Evolutionary conservation across 2,797 vertebrate genomes (phyloP).

Genomic region (Arnoldichthys spilopterus): DNA sequence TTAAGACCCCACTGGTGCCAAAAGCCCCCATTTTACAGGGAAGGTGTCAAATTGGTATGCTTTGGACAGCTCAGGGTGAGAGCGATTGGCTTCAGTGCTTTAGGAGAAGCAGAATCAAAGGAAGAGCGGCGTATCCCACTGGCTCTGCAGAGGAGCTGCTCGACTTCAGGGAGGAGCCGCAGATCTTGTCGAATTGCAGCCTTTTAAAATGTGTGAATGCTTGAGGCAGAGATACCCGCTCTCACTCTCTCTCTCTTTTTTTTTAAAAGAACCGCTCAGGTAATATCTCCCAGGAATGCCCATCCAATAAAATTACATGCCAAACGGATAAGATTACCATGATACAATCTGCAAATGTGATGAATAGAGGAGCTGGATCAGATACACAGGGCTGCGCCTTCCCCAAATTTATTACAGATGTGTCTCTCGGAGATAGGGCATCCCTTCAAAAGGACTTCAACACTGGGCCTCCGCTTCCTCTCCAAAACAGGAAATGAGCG

Average conservation of each 20-base stretch:
- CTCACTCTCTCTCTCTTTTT: constrained; percentile 22
- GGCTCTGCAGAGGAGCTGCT: constrained; percentile 29
- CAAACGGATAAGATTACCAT: constrained; percentile 60
- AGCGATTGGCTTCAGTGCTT: constrained; percentile 58
- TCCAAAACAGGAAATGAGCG: constrained; percentile 62
- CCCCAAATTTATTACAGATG: constrained; percentile 63
- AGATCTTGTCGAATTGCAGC: constrained; percentile 45
- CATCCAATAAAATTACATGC: constrained; percentile 64
- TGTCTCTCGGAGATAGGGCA: constrained; percentile 55
- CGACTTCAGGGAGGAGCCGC: constrained; percentile 47
- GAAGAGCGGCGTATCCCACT: constrained; percentile 47
- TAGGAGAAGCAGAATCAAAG: constrained; percentile 55
- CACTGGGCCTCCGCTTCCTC: constrained; percentile 36
- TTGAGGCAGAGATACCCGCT: constrained; percentile 46
- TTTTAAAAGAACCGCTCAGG: constrained; percentile 49
- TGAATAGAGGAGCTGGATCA: constrained; percentile 62
- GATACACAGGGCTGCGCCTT: constrained; percentile 56
- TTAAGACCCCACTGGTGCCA: constrained; percentile 74
- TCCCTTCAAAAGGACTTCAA: constrained; percentile 43
- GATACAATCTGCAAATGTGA: constrained; percentile 65
- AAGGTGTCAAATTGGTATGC: constrained; percentile 59
- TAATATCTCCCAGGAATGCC: constrained; percentile 57
- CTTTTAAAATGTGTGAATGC: constrained; percentile 51
- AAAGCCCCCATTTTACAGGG: constrained; percentile 67
- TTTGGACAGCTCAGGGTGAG: constrained; percentile 53